These are phyloP conservation scores for Gonatopus flavifemur DNA, from an alignment of 1,140 invertebrate species.

Conservation along the genomic window DNA sequence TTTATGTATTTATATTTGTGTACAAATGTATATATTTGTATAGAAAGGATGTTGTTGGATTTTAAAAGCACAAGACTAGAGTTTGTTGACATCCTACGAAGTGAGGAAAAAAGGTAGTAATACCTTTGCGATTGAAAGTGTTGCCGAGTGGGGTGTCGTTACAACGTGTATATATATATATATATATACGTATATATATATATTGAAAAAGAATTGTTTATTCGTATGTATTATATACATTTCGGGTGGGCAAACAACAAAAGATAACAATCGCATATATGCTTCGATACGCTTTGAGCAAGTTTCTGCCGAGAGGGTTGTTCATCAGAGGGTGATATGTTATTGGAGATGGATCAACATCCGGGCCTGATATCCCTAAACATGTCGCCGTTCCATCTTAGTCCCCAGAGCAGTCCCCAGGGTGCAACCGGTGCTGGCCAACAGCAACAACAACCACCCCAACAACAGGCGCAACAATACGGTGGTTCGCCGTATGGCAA, in stretches of 20 bases:
- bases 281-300: constrained; percentile 29
- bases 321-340: constrained; percentile 67
- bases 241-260: too few species aligned
- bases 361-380: constrained; percentile 81
- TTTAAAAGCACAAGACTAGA: too few species aligned
- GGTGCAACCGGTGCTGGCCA: constrained; percentile 41
- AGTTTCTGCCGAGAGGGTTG: constrained; percentile 27
- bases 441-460: constrained; percentile 34
- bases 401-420: constrained; percentile 65
- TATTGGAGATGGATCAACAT: constrained; percentile 81
- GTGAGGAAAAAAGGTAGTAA: too few species aligned
- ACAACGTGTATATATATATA: too few species aligned
- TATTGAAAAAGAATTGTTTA: too few species aligned
- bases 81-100: too few species aligned
- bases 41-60: too few species aligned
- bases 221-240: too few species aligned
- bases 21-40: too few species aligned
- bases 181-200: too few species aligned
- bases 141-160: too few species aligned
- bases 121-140: too few species aligned
- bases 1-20: constrained; percentile 13
- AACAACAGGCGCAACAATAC: constrained; percentile 38
- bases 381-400: constrained; percentile 79
- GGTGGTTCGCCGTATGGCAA: constrained; percentile 40
- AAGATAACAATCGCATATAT: constrained; percentile 23